A percentile compares a stretch with the other conserved stretches of the same genome.
Conservation (phyloP, 2,113 vertebrate species). For the Pycnonotus jocosus region DNA sequence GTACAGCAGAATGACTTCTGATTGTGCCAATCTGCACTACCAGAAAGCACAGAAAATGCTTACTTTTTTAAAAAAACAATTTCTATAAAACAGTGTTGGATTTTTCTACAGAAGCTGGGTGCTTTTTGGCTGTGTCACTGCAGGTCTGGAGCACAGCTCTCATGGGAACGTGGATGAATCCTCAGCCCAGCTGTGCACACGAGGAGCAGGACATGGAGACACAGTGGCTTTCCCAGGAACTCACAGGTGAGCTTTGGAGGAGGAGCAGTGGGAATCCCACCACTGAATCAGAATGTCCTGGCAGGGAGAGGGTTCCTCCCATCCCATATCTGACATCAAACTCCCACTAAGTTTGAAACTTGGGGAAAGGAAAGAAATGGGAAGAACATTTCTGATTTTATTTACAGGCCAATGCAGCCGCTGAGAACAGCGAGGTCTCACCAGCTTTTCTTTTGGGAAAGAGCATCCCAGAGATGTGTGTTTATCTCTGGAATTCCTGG, state of each 20-base stretch:
- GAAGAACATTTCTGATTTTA: neutral
- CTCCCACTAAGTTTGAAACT: neutral
- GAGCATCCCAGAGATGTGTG: neutral
- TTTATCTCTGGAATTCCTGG: neutral
- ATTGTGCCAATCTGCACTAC: too few relatives aligned
- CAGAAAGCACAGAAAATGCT: too few relatives aligned
- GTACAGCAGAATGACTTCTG: too few relatives aligned
- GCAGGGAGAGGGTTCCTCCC: neutral
- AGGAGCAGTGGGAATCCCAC: neutral
- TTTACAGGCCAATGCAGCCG: rapidly evolving
- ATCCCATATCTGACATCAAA: neutral
- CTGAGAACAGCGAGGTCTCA: neutral
- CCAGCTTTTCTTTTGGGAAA: neutral
- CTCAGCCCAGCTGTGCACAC: neutral
- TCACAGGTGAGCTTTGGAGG: neutral
- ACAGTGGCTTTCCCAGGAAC: neutral
- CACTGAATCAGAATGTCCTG: neutral
- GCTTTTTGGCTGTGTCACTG: neutral
- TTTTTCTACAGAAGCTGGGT: too few relatives aligned
- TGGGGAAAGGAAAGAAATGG: neutral
- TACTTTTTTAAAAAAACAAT: too few relatives aligned
- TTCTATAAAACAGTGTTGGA: too few relatives aligned
- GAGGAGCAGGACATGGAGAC: neutral
- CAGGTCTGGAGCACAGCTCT: neutral
- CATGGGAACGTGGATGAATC: rapidly evolving